phyloP scores from a whole-genome alignment of 2,113 vertebrate genomes.

The Sinocyclocheilus anophthalmus region DNA sequence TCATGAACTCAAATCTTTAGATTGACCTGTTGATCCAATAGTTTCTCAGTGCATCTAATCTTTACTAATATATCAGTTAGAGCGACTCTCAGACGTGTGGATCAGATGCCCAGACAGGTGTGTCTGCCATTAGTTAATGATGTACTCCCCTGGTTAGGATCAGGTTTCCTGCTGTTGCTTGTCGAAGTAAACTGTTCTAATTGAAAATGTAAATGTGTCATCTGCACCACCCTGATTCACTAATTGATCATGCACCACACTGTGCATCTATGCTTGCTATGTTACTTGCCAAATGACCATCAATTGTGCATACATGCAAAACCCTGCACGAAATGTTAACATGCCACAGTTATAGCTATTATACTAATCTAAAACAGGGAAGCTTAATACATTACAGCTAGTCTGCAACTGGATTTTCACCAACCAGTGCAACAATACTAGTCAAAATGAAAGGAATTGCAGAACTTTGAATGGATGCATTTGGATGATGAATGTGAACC shows the following conservation, averaged over 20 bases:
- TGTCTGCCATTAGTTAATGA: constrained; percentile 48
- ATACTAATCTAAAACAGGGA: constrained; percentile 2
- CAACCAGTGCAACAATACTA: background rate
- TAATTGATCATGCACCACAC: constrained; percentile 3
- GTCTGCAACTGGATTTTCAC: background rate
- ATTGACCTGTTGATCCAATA: constrained; percentile 19
- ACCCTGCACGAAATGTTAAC: background rate
- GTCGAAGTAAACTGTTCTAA: background rate
- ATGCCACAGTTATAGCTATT: background rate
- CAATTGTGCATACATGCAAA: constrained; percentile 2
- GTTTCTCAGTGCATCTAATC: constrained; percentile 15
- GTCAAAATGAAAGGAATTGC: background rate
- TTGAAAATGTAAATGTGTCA: constrained; percentile 15
- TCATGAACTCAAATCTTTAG: background rate
- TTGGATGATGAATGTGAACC: background rate
- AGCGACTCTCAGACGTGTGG: constrained; percentile 17
- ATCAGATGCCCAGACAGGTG: constrained; percentile 28
- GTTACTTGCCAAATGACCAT: constrained; percentile 19
- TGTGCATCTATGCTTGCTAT: constrained; percentile 15
- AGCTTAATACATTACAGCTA: background rate
- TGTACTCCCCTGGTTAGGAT: constrained; percentile 46
- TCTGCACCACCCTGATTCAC: constrained; percentile 37
- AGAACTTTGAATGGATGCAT: too few relatives aligned
- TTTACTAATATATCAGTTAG: background rate
- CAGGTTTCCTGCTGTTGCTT: constrained; percentile 62